Percentiles rank a stretch among this genome's conserved stretches.
These are phyloP conservation scores for Rugalucina vietnamica DNA, from an alignment of 2,888 invertebrate species.

Conservation along the genomic window DNA sequence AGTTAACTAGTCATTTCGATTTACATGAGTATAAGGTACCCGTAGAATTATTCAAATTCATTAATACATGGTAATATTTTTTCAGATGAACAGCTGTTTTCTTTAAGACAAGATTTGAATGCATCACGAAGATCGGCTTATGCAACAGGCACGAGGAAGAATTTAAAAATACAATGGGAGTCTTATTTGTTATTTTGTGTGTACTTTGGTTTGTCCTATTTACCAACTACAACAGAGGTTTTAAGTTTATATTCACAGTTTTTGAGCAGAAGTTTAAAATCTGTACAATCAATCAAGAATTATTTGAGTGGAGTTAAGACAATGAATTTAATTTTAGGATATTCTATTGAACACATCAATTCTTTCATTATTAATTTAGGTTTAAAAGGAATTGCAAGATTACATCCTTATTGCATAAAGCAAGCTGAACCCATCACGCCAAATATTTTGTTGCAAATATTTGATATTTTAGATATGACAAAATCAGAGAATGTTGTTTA, in stretches of 20 bases:
- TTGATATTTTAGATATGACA: background rate
- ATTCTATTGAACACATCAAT: background rate
- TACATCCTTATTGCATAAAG: background rate
- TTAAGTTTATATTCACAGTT: conserved; percentile 7
- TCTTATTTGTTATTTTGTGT: background rate
- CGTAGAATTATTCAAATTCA: background rate
- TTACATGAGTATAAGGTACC: background rate
- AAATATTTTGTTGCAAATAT: background rate
- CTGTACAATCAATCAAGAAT: conserved; percentile 9
- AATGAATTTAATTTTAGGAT: conserved; percentile 3
- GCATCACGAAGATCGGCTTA: background rate
- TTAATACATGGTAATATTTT: background rate
- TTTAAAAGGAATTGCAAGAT: background rate
- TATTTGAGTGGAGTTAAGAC: conserved; percentile 15
- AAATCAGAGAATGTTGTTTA: background rate
- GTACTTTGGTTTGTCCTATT: background rate
- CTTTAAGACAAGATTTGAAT: background rate
- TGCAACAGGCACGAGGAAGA: background rate
- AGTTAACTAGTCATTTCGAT: background rate
- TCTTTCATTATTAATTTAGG: conserved; percentile 9
- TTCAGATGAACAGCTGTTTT: background rate
- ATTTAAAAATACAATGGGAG: conserved; percentile 9
- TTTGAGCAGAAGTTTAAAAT: conserved; percentile 3
- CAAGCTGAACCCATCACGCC: conserved; percentile 13
- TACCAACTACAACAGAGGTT: background rate